A percentile compares a stretch with the other conserved stretches of the same genome.
phyloP scores from a whole-genome alignment of 2,113 vertebrate genomes.

The Callospermophilus lateralis region DNA sequence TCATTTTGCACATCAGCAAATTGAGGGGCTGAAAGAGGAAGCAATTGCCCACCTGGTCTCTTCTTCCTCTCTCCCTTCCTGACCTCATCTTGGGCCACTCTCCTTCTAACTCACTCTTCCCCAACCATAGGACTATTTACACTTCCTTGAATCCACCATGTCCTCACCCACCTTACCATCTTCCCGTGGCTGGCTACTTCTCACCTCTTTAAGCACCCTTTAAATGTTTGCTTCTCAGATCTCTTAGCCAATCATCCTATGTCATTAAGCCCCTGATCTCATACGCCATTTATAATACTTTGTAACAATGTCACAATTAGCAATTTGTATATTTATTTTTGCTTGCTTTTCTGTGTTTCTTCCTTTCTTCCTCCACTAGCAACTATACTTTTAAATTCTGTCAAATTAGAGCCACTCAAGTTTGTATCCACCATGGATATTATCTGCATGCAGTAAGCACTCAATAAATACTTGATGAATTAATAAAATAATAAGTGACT shows the following conservation, averaged over 20 bases:
- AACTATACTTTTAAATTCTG: neutral
- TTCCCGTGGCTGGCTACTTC: neutral
- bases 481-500: neutral
- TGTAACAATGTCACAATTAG: neutral
- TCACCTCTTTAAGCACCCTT: neutral
- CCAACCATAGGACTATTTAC: neutral
- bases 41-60: neutral
- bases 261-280: neutral
- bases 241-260: neutral
- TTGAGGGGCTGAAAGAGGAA: neutral
- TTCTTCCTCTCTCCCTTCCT: neutral
- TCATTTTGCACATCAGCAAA: neutral
- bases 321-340: neutral
- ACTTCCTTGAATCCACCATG: neutral
- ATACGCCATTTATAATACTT: neutral
- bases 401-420: neutral
- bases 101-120: rapidly evolving
- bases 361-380: neutral
- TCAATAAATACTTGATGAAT: neutral
- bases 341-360: neutral
- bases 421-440: neutral
- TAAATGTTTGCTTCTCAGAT: neutral
- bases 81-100: neutral
- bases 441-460: neutral
- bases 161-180: neutral